A percentile compares a stretch with the other conserved stretches of the same genome.
Evolutionary conservation across 2,113 vertebrate species (phyloP).

Genomic region (Myotis yumanensis): DNA sequence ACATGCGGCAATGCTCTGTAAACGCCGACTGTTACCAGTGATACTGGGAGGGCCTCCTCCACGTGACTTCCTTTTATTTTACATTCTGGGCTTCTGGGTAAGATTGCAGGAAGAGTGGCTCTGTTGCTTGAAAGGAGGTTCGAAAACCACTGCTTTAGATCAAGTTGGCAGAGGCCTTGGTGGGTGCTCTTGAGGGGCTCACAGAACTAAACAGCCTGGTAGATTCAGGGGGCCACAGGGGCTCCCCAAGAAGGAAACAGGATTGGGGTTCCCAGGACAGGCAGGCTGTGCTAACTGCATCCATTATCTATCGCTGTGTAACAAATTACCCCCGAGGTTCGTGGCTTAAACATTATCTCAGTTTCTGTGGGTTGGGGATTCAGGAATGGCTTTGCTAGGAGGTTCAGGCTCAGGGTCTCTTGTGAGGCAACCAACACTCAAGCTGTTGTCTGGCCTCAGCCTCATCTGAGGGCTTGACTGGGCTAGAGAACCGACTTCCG

Average conservation of each 20-base stretch:
- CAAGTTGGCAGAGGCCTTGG: accelerated
- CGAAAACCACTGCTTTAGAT: background rate
- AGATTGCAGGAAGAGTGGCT: background rate
- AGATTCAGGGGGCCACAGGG: background rate
- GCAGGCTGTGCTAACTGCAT: background rate
- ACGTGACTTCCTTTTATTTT: background rate
- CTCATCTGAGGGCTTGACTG: background rate
- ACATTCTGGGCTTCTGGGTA: background rate
- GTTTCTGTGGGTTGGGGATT: background rate
- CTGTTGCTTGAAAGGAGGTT: background rate
- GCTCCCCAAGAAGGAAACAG: background rate
- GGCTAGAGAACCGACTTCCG: background rate
- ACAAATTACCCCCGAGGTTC: background rate
- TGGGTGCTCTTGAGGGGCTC: background rate
- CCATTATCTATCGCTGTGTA: background rate
- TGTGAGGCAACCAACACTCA: background rate
- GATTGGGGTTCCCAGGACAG: background rate
- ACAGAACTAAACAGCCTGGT: background rate
- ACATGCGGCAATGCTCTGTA: accelerated
- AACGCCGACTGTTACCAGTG: accelerated
- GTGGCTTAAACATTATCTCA: background rate
- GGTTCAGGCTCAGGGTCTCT: background rate
- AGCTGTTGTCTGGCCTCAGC: background rate
- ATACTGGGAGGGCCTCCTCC: background rate
- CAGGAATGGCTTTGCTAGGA: background rate